Evolutionary conservation across 2,797 vertebrate species (phyloP), one percentile per base, ranked within the genome.

Genomic region (Momotus momota): DNA sequence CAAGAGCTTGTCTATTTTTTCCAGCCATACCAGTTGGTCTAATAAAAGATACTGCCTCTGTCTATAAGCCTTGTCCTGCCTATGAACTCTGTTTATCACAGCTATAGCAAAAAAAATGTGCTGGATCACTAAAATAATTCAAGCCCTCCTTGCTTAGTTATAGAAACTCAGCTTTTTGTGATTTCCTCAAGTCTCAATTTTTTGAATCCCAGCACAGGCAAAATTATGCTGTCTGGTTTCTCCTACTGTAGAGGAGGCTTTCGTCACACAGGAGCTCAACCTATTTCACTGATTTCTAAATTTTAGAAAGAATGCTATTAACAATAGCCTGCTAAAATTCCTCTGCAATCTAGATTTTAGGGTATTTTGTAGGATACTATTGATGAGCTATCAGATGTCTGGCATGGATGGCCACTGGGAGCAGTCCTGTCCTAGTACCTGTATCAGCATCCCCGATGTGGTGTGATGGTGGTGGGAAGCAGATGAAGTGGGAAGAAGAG

Each of bases 41-140:
- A 85, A 89, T 91, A 87, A 94, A 94, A 95, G 81, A 82, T 86
- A 52, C 3, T 90, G 67, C 52, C 55, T 94, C 57, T 94, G 31
- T 90, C 86, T 92, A 61, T 67, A 95, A 54, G 81, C 12, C 7
- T 93, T 84, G 43, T 88, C 71, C 70, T 88, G 43, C 64, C 18
- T 85, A 7, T 90, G 93, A 91, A 91, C 71, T 73, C 43, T 49
- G 3, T 75, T 75, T 55, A 64, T 92, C 77, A 46, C 31, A 77
- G 86, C 81, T 64, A 43, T 62, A 70, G 67, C 18, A 79, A 83
- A 93, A 88, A 26, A 84, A 13, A n/a, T 82, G 15, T 74, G n/a
- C 55, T 67, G 15, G 54, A 88, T 52, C 52, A 21, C 82, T 80
- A 67, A 90, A 93, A 85, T 77, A 81, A 71, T 78, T 85, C 49